These are phyloP conservation scores for Arctocebus calabarensis DNA, from an alignment of 2,797 vertebrate genomes.

Conservation along the genomic window DNA sequence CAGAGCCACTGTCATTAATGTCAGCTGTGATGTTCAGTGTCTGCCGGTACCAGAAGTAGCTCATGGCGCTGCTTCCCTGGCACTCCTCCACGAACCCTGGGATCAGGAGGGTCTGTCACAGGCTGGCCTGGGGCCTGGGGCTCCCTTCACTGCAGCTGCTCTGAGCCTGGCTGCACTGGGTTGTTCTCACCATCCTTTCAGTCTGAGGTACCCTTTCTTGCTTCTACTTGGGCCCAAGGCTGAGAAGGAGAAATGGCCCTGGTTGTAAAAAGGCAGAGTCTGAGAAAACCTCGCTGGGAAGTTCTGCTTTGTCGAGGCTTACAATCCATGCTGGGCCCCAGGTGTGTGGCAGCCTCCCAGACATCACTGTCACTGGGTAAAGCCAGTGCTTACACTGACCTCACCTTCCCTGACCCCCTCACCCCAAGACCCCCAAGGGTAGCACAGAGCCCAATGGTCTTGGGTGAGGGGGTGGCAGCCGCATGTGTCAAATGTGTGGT, in stretches of 20 bases:
- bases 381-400: neutral
- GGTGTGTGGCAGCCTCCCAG: neutral
- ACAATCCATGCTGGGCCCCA: neutral
- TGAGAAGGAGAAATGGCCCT: neutral
- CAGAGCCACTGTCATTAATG: conserved; percentile 85
- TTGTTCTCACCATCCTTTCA: neutral
- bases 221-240: neutral
- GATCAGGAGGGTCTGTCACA: neutral
- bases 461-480: neutral
- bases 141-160: neutral
- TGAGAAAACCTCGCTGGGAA: neutral
- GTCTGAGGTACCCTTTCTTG: neutral
- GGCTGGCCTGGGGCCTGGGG: accelerated
- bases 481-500: neutral
- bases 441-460: too few species aligned
- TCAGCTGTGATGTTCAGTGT: conserved; percentile 92
- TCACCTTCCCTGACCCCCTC: neutral
- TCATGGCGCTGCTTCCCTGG: conserved; percentile 90
- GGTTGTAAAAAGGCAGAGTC: neutral
- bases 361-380: neutral
- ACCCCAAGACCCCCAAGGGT: too few species aligned
- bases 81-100: conserved; percentile 92
- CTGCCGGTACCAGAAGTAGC: conserved; percentile 95
- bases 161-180: neutral
- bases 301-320: neutral